Evolutionary conservation across 2,797 vertebrate genomes (phyloP).

Genomic region (Gymnoscopelus braueri): DNA sequence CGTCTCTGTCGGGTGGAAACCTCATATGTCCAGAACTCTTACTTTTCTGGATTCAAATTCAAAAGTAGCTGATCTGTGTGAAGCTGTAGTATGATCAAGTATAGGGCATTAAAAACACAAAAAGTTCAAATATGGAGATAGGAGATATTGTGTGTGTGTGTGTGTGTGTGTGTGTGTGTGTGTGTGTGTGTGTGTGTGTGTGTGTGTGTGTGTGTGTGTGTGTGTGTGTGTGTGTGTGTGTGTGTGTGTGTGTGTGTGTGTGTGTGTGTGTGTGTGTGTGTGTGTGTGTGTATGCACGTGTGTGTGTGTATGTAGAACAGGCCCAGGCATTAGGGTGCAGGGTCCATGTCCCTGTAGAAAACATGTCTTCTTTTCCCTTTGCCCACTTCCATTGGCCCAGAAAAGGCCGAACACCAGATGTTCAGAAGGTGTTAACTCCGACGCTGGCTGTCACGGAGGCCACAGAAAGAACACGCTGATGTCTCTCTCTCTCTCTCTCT

Average conservation of each 20-base stretch:
- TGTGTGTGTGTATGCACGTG: neutral
- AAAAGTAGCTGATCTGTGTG: too few relatives aligned
- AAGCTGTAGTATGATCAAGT: too few relatives aligned
- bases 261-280: neutral
- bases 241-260: neutral
- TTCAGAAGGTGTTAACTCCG: slow-evolving; percentile 82
- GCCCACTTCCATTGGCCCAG: slow-evolving; percentile 60
- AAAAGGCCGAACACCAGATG: slow-evolving; percentile 73
- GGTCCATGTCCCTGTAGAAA: slow-evolving; percentile 59
- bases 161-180: neutral
- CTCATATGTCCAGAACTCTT: too few relatives aligned
- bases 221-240: neutral
- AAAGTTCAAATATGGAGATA: too few relatives aligned
- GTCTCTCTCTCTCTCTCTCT: slow-evolving; percentile 78
- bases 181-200: neutral
- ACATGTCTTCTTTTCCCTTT: slow-evolving; percentile 27
- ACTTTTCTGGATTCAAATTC: too few relatives aligned
- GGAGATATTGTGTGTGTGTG: neutral
- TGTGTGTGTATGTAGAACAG: slow-evolving; percentile 15
- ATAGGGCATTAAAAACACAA: too few relatives aligned
- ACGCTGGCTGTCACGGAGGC: slow-evolving; percentile 72
- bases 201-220: slow-evolving; percentile 6
- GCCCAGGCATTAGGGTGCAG: slow-evolving; percentile 49
- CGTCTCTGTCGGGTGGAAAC: too few relatives aligned
- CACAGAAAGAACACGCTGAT: slow-evolving; percentile 73